Conservation (phyloP, 2,113 vertebrate species). For the Paralichthys olivaceus region DNA sequence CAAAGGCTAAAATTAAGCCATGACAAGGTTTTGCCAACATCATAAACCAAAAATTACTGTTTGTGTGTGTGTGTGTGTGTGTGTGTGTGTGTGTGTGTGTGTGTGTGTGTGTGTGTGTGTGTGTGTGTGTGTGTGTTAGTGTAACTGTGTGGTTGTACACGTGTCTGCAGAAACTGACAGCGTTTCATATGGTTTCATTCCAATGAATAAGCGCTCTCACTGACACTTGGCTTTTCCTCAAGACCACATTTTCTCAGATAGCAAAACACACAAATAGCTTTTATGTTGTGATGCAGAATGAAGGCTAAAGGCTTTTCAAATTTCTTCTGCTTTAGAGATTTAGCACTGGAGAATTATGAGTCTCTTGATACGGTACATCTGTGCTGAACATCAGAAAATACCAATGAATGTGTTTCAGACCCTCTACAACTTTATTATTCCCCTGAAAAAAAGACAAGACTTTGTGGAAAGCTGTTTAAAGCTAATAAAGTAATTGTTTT, state of each 20-base stretch:
- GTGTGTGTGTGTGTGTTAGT: constrained; percentile 3
- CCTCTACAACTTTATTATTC: neutral
- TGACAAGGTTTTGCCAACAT: constrained; percentile 48
- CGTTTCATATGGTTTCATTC: constrained; percentile 10
- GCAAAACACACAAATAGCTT: constrained; percentile 21
- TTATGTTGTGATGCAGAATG: constrained; percentile 25
- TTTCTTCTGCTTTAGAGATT: too few relatives aligned
- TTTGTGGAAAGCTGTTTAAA: neutral
- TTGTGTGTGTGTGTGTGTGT: constrained; percentile 7
- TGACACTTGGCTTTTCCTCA: constrained; percentile 32
- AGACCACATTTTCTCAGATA: constrained; percentile 15
- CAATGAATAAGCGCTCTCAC: constrained; percentile 30
- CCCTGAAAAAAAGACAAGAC: neutral
- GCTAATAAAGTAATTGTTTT: neutral
- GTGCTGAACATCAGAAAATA: constrained; percentile 1
- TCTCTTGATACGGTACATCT: neutral
- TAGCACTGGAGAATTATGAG: neutral
- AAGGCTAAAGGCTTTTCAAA: neutral
- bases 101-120: neutral
- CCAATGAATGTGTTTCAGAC: neutral
- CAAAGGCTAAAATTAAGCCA: constrained; percentile 59
- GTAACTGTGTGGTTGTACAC: neutral
- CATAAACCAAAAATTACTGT: constrained; percentile 24
- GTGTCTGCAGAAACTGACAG: constrained; percentile 6
- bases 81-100: constrained; percentile 24